These are phyloP conservation scores for Micrasema longulum DNA, from an alignment of 1,140 invertebrate species.

Conservation along the genomic window DNA sequence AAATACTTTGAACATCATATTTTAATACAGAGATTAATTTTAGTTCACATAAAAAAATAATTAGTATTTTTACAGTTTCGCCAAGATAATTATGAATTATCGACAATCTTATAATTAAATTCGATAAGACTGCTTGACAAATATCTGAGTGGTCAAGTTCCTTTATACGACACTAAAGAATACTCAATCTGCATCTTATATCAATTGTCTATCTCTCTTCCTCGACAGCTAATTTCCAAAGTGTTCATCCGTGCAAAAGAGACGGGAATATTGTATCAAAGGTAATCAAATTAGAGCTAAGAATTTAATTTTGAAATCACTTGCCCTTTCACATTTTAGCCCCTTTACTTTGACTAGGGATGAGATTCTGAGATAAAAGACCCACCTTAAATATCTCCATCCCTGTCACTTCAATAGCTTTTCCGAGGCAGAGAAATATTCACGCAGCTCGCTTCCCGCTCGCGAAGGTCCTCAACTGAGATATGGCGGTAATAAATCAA, in stretches of 20 bases:
- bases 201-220: not conserved
- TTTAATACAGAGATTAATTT: too few relatives aligned
- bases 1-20: too few relatives aligned
- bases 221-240: not conserved
- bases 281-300: constrained; percentile 36
- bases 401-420: constrained; percentile 15
- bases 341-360: constrained; percentile 9
- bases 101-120: too few relatives aligned
- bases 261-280: constrained; percentile 10
- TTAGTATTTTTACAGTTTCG: too few relatives aligned
- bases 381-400: not conserved
- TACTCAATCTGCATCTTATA: constrained; percentile 13
- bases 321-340: constrained; percentile 33
- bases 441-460: constrained; percentile 2
- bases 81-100: too few relatives aligned
- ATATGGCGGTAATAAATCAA: constrained; percentile 34
- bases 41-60: too few relatives aligned
- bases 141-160: not conserved
- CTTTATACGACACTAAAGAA: not conserved
- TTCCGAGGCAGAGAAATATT: constrained; percentile 17
- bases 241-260: constrained; percentile 13
- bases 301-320: constrained; percentile 36
- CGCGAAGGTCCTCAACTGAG: constrained; percentile 11
- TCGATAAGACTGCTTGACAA: not conserved
- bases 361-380: constrained; percentile 9